A percentile compares a stretch with the other conserved stretches of the same genome.
phyloP scores from a whole-genome alignment of 2,888 invertebrate genomes.

The Ptychoptera albimana region DNA sequence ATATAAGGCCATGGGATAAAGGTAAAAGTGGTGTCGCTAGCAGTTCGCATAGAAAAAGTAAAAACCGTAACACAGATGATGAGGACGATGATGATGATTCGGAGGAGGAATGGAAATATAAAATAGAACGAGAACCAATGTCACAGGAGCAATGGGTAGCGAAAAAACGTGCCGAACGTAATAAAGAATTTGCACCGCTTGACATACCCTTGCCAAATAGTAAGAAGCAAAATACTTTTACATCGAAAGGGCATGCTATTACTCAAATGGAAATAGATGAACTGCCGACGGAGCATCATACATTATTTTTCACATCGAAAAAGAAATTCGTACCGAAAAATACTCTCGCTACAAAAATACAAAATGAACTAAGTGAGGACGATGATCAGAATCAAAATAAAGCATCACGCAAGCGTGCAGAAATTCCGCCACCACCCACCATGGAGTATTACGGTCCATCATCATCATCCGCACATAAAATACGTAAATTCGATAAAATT shows the following conservation, averaged over 20 bases:
- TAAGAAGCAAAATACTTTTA: constrained; percentile 2
- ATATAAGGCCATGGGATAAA: constrained; percentile 49
- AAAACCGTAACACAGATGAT: not conserved
- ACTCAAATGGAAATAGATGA: constrained; percentile 27
- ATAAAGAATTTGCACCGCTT: constrained; percentile 63
- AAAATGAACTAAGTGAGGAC: constrained; percentile 5
- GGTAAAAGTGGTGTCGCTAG: constrained; percentile 36
- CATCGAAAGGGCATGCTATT: constrained; percentile 3
- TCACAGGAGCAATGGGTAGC: constrained; percentile 30
- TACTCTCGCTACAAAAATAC: constrained; percentile 4
- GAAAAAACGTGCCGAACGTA: constrained; percentile 54
- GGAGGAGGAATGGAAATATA: constrained; percentile 22
- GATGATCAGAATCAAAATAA: constrained; percentile 3
- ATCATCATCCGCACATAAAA: constrained; percentile 10
- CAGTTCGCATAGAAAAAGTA: constrained; percentile 10
- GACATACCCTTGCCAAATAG: constrained; percentile 9
- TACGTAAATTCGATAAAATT: constrained; percentile 15
- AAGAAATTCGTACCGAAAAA: constrained; percentile 13
- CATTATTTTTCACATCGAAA: constrained; percentile 23
- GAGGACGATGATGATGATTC: constrained; percentile 9
- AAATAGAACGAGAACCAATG: constrained; percentile 24
- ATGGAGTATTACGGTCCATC: constrained; percentile 45
- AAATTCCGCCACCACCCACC: constrained; percentile 49
- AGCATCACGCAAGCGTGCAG: constrained; percentile 26
- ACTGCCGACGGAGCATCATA: constrained; percentile 7